These are phyloP conservation scores for Pungitius pungitius DNA, from an alignment of 2,113 vertebrate genomes.

Conservation along the genomic window DNA sequence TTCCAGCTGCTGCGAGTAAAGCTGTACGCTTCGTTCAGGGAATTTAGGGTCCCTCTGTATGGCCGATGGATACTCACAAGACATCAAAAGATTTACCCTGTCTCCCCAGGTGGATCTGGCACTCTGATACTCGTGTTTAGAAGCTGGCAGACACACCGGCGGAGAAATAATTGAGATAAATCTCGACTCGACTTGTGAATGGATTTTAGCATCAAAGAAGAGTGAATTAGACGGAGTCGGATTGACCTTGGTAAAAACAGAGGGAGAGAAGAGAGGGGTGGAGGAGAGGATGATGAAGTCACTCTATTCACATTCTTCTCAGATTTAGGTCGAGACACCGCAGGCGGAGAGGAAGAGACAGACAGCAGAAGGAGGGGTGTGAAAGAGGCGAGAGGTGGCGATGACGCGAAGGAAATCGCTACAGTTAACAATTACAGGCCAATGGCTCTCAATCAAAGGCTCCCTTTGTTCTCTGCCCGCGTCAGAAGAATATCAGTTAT, in stretches of 20 bases:
- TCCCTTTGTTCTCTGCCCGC: constrained; percentile 65
- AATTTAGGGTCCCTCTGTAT: constrained; percentile 56
- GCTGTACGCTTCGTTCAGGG: constrained; percentile 43
- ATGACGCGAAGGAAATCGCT: constrained; percentile 66
- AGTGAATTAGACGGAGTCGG: constrained; percentile 62
- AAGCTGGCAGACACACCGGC: constrained; percentile 54
- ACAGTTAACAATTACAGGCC: constrained; percentile 65
- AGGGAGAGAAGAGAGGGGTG: constrained; percentile 20
- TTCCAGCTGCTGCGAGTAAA: constrained; percentile 55
- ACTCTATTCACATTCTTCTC: constrained; percentile 52
- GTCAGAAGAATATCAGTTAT: constrained; percentile 71
- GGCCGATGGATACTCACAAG: constrained; percentile 61
- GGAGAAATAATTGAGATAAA: constrained; percentile 74
- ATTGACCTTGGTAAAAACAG: constrained; percentile 66
- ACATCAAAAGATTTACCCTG: constrained; percentile 68
- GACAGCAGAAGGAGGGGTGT: constrained; percentile 33
- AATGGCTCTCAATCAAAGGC: constrained; percentile 70
- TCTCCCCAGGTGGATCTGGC: constrained; percentile 53
- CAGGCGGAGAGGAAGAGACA: constrained; percentile 35
- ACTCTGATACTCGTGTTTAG: constrained; percentile 67
- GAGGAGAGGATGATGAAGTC: constrained; percentile 44
- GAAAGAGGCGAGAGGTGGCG: constrained; percentile 42
- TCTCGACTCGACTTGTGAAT: constrained; percentile 57
- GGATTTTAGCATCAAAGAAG: constrained; percentile 74
- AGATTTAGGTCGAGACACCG: constrained; percentile 39